phyloP scores from a whole-genome alignment of 2,113 vertebrate genomes.

The Echinops telfairi region DNA sequence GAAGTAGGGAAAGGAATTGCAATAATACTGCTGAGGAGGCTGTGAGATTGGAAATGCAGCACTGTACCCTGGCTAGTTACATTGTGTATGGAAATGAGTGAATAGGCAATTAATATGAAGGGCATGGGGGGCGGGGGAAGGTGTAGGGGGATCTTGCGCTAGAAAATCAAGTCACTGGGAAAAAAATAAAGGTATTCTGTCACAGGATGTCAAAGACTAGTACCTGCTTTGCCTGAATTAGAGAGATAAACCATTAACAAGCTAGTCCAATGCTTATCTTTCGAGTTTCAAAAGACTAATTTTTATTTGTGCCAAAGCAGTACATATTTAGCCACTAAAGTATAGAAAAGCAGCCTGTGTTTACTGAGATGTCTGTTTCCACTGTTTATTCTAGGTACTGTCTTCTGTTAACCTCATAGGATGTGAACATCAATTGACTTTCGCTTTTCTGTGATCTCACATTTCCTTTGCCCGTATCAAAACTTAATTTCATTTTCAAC shows the following conservation, averaged over 20 bases:
- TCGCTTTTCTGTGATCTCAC: not conserved
- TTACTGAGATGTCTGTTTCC: constrained; percentile 18
- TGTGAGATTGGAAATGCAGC: constrained; percentile 75
- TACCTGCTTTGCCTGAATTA: constrained; percentile 8
- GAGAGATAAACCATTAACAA: constrained; percentile 60
- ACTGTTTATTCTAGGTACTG: not conserved
- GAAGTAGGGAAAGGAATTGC: constrained; percentile 71
- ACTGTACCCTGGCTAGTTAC: constrained; percentile 68
- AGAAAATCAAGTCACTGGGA: constrained; percentile 42
- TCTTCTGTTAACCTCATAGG: constrained; percentile 17
- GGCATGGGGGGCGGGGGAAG: no score
- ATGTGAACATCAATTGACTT: constrained; percentile 32
- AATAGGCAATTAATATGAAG: not conserved
- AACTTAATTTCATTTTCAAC: constrained; percentile 29
- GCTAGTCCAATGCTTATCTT: constrained; percentile 35
- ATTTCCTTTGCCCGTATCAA: constrained; percentile 15
- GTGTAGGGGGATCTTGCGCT: not conserved
- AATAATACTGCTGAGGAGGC: constrained; percentile 73
- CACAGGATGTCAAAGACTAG: not conserved
- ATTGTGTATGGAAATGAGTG: constrained; percentile 71
- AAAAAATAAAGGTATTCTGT: constrained; percentile 27
- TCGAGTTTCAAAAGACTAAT: constrained; percentile 30
- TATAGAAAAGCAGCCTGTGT: not conserved
- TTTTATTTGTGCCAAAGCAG: constrained; percentile 49
- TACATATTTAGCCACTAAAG: constrained; percentile 54